A percentile compares a stretch with the other conserved stretches of the same genome.
Conservation (phyloP, 2,888 invertebrate genomes). For the Gandaritis pyraliata region DNA sequence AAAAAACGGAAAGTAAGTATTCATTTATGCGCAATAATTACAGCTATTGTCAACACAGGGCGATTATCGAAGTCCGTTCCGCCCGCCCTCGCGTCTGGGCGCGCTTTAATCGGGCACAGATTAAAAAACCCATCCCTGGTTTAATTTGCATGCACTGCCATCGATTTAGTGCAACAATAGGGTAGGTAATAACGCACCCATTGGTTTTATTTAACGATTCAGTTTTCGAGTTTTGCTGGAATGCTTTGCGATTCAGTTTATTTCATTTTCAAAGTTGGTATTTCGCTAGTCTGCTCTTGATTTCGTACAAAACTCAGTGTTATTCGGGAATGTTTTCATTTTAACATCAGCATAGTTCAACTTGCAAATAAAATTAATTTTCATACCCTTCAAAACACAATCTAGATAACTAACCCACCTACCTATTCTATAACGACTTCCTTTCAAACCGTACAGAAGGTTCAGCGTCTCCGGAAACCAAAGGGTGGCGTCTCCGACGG, state of each 20-base stretch:
- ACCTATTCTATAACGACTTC: not conserved
- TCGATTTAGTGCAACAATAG: slow-evolving; percentile 60
- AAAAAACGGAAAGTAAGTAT: slow-evolving; percentile 46
- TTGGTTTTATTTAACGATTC: slow-evolving; percentile 33
- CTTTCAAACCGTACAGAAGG: slow-evolving; percentile 14
- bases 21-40: slow-evolving; percentile 56
- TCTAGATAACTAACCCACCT: not conserved
- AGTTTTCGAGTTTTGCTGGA: slow-evolving; percentile 24
- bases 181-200: slow-evolving; percentile 36
- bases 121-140: slow-evolving; percentile 54
- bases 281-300: slow-evolving; percentile 11
- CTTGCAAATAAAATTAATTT: not conserved
- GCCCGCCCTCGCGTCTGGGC: slow-evolving; percentile 45
- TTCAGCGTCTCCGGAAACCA: slow-evolving; percentile 21
- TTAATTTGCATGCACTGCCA: slow-evolving; percentile 62
- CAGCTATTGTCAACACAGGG: slow-evolving; percentile 60
- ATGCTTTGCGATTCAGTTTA: slow-evolving; percentile 44
- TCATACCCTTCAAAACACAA: not conserved
- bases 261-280: slow-evolving; percentile 19
- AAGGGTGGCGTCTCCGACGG: slow-evolving; percentile 31
- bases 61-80: slow-evolving; percentile 54
- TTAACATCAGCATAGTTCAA: not conserved
- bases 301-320: slow-evolving; percentile 5
- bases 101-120: slow-evolving; percentile 53
- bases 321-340: not conserved